These are phyloP conservation scores for Lobophora halterata DNA, from an alignment of 2,888 invertebrate species.

Conservation along the genomic window DNA sequence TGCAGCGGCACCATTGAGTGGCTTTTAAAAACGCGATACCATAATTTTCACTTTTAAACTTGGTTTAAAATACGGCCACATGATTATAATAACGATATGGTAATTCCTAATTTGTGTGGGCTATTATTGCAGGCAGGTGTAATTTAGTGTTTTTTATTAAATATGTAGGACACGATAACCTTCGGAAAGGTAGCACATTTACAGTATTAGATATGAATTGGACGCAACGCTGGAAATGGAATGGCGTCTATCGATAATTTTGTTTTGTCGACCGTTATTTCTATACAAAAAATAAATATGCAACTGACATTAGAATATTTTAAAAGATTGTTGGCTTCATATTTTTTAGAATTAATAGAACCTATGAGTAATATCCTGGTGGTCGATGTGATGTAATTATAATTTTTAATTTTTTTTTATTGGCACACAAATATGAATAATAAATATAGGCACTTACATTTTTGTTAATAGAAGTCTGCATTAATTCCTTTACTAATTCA, in stretches of 20 bases:
- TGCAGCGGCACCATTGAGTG: conserved; percentile 20
- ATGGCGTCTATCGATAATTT: conserved; percentile 8
- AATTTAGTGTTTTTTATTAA: conserved; percentile 26
- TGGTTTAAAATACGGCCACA: conserved; percentile 25
- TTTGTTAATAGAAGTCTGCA: too few relatives aligned
- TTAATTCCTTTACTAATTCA: too few relatives aligned
- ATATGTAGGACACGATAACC: conserved; percentile 25
- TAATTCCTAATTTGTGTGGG: conserved; percentile 32
- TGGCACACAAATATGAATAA: too few relatives aligned
- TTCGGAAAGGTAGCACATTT: conserved; percentile 23
- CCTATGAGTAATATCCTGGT: too few relatives aligned
- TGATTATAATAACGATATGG: conserved; percentile 32
- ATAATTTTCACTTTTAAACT: conserved; percentile 26
- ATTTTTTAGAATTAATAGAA: too few relatives aligned
- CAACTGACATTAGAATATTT: too few relatives aligned
- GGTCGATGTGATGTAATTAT: too few relatives aligned
- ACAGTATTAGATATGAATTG: conserved; percentile 18
- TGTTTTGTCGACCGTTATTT: too few relatives aligned
- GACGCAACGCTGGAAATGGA: conserved; percentile 12
- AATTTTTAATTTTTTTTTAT: too few relatives aligned
- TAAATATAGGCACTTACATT: too few relatives aligned
- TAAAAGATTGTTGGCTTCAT: too few relatives aligned
- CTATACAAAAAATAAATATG: too few relatives aligned
- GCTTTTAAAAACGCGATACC: conserved; percentile 26
- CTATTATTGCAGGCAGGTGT: conserved; percentile 28